Base-by-base conservation (phyloP, 1,140 invertebrate genomes). In the Homarus americanus region DNA sequence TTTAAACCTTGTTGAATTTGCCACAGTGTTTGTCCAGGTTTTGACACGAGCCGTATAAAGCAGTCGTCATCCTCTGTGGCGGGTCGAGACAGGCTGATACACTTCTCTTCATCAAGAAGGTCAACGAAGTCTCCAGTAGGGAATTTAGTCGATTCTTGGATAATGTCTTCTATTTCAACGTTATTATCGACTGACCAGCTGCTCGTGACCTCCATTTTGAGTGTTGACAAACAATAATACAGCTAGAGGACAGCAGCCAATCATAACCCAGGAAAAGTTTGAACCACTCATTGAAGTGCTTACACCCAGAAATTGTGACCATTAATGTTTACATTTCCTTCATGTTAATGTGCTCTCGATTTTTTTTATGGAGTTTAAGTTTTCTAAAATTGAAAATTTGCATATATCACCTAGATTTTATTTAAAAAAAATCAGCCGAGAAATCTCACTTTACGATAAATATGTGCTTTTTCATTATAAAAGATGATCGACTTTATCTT, bases 81-180 rank as follows among this genome's bases (percentile, higher is more conserved):
- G 2, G 83, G 83, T 58, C 41, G 40, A 34, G 72, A 72, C 15
- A 86, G 36, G 44, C 83, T 86, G 9, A 86, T 20, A 28, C 83
- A 86, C 32, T 86, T 86, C 20, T 86, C 72, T 69, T 86, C 83
- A 12, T 86, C 83, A 17, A 86, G 40, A n/a, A 86, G 69, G 20
- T 86, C 69, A 1, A n/a, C 83, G 17, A 73, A 32, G 32, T 76
- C 72, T 41, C 73, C 83, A 36, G 66, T 36, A 34, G 83, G 83
- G 28, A 86, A 58, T 17, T 2, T 86, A 38, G 69, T 36, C n/a
- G 83, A 53, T 53, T 86, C 83, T 53, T 86, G 83, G 20, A 86
- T 76, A 69, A 49, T 41, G 9, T 75, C 41, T 2, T 32, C 10
- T 7, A 86, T n/a, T 36, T 76, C 36, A 0, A 75, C 4, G 69